Evolutionary conservation across 92 coral and sea anemone genomes (phyloP).

Genomic region (Umimayanthus chanpuru): DNA sequence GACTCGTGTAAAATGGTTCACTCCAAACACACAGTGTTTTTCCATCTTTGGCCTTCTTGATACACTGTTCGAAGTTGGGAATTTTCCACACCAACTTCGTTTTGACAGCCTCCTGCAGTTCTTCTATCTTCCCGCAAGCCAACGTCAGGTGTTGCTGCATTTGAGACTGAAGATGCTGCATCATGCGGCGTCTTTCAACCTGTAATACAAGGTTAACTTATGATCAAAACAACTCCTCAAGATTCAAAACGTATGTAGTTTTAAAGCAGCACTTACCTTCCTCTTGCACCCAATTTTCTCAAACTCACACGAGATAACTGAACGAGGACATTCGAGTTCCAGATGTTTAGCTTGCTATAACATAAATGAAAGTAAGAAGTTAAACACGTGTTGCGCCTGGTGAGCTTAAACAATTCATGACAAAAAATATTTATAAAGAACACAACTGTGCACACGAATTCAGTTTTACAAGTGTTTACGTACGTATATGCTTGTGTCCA

Average conservation of each 20-base stretch:
- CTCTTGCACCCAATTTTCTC: constrained; percentile 38
- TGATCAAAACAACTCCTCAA: background rate
- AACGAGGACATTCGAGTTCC: too few relatives aligned
- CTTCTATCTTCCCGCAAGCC: constrained; percentile 42
- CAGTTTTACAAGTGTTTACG: too few relatives aligned
- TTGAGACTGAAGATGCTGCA: constrained; percentile 23
- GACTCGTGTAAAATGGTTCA: constrained; percentile 51
- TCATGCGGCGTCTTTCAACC: constrained; percentile 49
- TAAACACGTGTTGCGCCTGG: too few relatives aligned
- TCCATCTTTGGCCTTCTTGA: constrained; percentile 37
- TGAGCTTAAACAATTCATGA: too few relatives aligned
- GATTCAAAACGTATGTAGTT: too few relatives aligned
- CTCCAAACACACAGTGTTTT: constrained; percentile 26
- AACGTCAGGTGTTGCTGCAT: constrained; percentile 27
- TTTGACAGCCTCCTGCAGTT: constrained; percentile 1
- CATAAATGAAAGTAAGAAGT: too few relatives aligned
- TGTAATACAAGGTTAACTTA: background rate
- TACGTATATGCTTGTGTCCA: too few relatives aligned
- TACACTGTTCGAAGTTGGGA: constrained; percentile 16
- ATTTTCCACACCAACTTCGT: constrained; percentile 58
- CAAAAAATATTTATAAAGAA: too few relatives aligned
- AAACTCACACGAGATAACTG: constrained; percentile 32
- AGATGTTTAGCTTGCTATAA: too few relatives aligned
- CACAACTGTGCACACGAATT: too few relatives aligned
- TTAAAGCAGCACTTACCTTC: constrained; percentile 15